Conservation (phyloP, 1,140 invertebrate species). For the Pararge aegeria region DNA sequence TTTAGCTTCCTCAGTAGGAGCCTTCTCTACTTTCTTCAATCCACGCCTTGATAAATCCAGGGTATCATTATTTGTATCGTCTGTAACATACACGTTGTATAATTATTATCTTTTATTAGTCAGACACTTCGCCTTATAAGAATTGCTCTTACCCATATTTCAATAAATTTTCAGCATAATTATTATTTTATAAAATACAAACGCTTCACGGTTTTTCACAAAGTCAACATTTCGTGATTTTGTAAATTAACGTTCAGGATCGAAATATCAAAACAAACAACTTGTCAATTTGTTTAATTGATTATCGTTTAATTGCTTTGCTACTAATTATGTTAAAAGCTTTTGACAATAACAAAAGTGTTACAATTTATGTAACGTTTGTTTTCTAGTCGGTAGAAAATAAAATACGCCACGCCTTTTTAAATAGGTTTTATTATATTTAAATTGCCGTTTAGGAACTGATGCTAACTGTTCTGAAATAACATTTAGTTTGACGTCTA, state of each 20-base stretch:
- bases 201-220: slow-evolving; percentile 41
- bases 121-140: not conserved
- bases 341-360: not conserved
- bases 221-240: slow-evolving; percentile 56
- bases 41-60: slow-evolving; percentile 85
- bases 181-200: slow-evolving; percentile 45
- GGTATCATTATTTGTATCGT: slow-evolving; percentile 65
- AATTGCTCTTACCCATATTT: slow-evolving; percentile 56
- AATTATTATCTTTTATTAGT: not conserved
- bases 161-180: slow-evolving; percentile 43
- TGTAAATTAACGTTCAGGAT: slow-evolving; percentile 50
- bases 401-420: slow-evolving; percentile 27
- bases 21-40: slow-evolving; percentile 87
- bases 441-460: slow-evolving; percentile 28
- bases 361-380: slow-evolving; percentile 1
- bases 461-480: slow-evolving; percentile 22
- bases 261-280: slow-evolving; percentile 26
- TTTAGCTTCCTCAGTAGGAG: slow-evolving; percentile 82
- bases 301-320: not conserved
- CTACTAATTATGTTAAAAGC: not conserved
- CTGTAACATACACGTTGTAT: slow-evolving; percentile 37
- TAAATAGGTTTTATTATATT: slow-evolving; percentile 15
- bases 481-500: not conserved
- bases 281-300: slow-evolving; percentile 14
- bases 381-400: not conserved